Percentiles rank a stretch among this genome's conserved stretches.
phyloP scores from a whole-genome alignment of 2,888 invertebrate genomes.

The Tenthredo mesomela region DNA sequence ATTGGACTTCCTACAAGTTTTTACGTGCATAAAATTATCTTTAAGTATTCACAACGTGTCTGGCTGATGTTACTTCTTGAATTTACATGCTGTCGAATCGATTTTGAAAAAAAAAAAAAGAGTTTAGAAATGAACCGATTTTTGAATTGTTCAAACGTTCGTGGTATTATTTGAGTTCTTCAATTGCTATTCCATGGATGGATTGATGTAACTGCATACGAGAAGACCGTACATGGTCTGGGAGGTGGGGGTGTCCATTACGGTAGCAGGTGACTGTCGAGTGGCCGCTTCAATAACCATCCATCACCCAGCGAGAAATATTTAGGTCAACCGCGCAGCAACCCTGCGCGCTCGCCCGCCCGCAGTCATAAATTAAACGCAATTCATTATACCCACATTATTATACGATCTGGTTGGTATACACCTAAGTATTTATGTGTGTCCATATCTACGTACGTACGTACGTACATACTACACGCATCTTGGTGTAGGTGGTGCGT shows the following conservation, averaged over 20 bases:
- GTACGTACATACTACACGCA: not conserved
- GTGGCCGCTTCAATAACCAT: conserved; percentile 64
- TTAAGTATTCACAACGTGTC: not conserved
- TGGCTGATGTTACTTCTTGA: not conserved
- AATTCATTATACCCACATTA: conserved; percentile 52
- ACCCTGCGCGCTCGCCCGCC: conserved; percentile 39
- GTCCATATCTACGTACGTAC: not conserved
- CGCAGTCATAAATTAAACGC: conserved; percentile 47
- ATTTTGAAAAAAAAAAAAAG: not conserved
- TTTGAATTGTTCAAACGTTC: too few relatives aligned
- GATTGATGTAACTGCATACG: conserved; percentile 41
- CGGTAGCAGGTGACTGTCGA: conserved; percentile 67
- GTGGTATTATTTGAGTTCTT: not conserved
- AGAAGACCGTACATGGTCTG: conserved; percentile 12
- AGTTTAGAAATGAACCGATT: not conserved
- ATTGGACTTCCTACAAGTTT: not conserved
- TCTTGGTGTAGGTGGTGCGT: conserved; percentile 8
- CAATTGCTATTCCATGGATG: conserved; percentile 34
- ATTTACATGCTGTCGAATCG: not conserved
- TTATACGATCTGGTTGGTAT: not conserved
- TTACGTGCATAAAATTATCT: not conserved
- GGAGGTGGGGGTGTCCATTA: conserved; percentile 61
- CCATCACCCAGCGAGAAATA: conserved; percentile 64
- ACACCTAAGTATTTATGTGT: not conserved
- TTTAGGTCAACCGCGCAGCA: conserved; percentile 63